Evolutionary conservation across 1,140 invertebrate genomes (phyloP).

Genomic region (Drosophila setifemur): DNA sequence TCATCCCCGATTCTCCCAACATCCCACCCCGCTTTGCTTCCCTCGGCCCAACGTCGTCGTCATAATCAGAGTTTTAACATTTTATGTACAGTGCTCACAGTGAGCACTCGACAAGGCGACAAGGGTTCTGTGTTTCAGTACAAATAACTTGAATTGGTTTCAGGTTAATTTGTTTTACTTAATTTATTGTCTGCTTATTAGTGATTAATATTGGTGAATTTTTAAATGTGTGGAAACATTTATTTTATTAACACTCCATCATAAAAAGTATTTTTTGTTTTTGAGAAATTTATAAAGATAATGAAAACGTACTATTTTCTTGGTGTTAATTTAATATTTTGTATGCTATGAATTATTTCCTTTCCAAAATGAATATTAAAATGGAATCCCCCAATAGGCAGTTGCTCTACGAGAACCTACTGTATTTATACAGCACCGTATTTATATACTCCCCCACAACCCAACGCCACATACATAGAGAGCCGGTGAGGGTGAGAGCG

Average conservation of each 20-base stretch:
- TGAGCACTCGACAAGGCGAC: slow-evolving; percentile 1
- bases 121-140: neutral
- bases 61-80: slow-evolving; percentile 81
- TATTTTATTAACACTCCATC: too few relatives aligned
- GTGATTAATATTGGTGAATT: too few relatives aligned
- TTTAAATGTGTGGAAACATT: too few relatives aligned
- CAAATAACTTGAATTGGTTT: neutral
- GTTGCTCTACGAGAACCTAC: slow-evolving; percentile 3
- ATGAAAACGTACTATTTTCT: too few relatives aligned
- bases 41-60: slow-evolving; percentile 60
- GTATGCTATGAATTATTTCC: too few relatives aligned
- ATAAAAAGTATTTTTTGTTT: too few relatives aligned
- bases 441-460: slow-evolving; percentile 49
- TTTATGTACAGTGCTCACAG: slow-evolving; percentile 72
- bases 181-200: too few relatives aligned
- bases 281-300: neutral
- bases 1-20: slow-evolving; percentile 45
- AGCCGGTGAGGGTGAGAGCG: slow-evolving; percentile 25
- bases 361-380: too few relatives aligned
- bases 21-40: slow-evolving; percentile 12
- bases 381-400: too few relatives aligned
- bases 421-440: slow-evolving; percentile 51
- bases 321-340: too few relatives aligned
- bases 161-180: too few relatives aligned
- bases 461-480: slow-evolving; percentile 21